A percentile compares a stretch with the other conserved stretches of the same genome.
These are phyloP conservation scores for Lepidotrigona ventralis DNA, from an alignment of 1,140 invertebrate species.

Conservation along the genomic window DNA sequence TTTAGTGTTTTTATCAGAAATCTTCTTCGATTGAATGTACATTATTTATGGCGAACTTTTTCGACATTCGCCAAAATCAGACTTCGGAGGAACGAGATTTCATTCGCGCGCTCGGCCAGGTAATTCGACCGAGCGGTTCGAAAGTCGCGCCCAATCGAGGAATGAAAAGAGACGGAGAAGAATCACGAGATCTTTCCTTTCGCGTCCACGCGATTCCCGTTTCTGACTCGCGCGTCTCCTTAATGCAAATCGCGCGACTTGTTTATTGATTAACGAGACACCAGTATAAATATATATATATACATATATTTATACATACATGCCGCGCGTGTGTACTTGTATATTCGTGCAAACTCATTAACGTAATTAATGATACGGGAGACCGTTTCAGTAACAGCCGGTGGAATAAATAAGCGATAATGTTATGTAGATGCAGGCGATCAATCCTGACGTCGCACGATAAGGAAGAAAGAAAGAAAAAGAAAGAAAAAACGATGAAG, in stretches of 20 bases:
- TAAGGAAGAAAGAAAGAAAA: constrained; percentile 6
- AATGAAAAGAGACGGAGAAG: neutral
- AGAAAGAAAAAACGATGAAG: neutral
- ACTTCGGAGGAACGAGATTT: neutral
- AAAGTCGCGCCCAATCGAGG: neutral
- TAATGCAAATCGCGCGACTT: constrained; percentile 2
- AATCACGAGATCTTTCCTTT: neutral
- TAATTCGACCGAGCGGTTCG: neutral
- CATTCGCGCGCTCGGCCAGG: too few species aligned
- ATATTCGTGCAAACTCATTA: constrained; percentile 42
- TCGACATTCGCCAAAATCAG: neutral
- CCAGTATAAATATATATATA: constrained; percentile 11
- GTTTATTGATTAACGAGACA: constrained; percentile 26
- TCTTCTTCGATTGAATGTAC: neutral
- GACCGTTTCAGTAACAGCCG: constrained; percentile 46
- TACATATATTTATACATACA: neutral
- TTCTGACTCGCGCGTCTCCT: neutral
- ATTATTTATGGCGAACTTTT: neutral
- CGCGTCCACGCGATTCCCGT: neutral
- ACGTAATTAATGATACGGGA: constrained; percentile 50
- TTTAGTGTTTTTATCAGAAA: neutral
- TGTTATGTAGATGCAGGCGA: constrained; percentile 48
- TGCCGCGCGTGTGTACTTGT: too few species aligned
- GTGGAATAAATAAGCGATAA: constrained; percentile 52
- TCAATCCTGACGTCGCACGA: constrained; percentile 42